Conservation (phyloP, 1,140 invertebrate species). For the Phymorhynchus buccinoides region DNA sequence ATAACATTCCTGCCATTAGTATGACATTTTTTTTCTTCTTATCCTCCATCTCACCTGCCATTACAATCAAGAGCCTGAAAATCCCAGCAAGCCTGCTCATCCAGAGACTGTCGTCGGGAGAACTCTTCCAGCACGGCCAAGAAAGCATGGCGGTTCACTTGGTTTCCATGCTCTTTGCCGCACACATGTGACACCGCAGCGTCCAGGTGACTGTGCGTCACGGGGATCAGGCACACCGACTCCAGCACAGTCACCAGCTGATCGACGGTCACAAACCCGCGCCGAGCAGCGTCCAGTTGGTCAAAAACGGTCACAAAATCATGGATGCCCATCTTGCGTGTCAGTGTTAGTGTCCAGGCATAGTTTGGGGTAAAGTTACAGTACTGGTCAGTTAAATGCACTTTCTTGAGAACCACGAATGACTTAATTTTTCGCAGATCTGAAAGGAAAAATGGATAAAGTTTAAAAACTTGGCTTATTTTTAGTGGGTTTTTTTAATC, state of each 20-base stretch:
- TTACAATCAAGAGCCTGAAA: constrained; percentile 65
- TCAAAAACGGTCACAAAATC: constrained; percentile 64
- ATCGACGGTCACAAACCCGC: constrained; percentile 56
- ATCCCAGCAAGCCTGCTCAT: constrained; percentile 67
- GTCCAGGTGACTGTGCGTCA: constrained; percentile 57
- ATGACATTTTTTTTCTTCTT: no score
- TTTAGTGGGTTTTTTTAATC: not conserved
- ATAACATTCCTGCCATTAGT: no score
- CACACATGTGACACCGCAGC: constrained; percentile 59
- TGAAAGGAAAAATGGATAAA: not conserved
- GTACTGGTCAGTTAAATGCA: no score
- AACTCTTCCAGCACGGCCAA: constrained; percentile 61
- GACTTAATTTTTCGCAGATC: not conserved
- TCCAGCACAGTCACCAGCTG: constrained; percentile 59
- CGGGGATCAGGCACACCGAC: constrained; percentile 53
- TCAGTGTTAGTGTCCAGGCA: not conserved
- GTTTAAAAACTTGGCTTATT: not conserved
- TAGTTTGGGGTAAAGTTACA: no score
- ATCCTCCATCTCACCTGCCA: constrained; percentile 44
- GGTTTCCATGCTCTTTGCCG: constrained; percentile 43
- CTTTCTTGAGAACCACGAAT: not conserved
- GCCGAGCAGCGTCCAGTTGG: constrained; percentile 56
- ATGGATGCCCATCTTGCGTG: constrained; percentile 59
- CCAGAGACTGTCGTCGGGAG: constrained; percentile 55
- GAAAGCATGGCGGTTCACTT: constrained; percentile 53